These are phyloP conservation scores for Caenorhabditis uteleia DNA, from an alignment of 2,888 invertebrate genomes.

Conservation along the genomic window DNA sequence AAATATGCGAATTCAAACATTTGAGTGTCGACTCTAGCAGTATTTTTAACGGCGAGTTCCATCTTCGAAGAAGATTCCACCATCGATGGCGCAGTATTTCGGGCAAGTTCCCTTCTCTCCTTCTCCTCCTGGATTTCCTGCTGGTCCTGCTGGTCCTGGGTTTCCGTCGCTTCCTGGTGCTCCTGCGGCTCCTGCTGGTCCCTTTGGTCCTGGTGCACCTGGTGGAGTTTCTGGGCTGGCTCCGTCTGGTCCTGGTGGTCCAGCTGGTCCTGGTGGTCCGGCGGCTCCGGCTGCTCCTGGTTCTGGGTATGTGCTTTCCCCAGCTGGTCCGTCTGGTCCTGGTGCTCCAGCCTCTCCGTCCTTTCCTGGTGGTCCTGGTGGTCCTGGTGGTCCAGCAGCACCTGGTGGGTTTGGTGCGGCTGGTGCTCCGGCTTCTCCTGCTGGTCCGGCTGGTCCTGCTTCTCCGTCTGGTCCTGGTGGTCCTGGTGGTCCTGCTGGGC, in stretches of 20 bases:
- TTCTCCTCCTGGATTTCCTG: conserved; percentile 35
- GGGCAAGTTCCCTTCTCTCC: conserved; percentile 49
- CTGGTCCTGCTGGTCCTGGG: conserved; percentile 29
- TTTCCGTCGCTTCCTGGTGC: conserved; percentile 30
- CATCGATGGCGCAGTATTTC: conserved; percentile 28
- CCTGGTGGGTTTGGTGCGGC: conserved; percentile 7
- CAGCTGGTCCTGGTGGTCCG: conserved; percentile 45
- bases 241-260: conserved; percentile 48
- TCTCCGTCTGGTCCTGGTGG: conserved; percentile 42
- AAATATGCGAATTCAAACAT: too few species aligned
- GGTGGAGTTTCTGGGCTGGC: conserved; percentile 6
- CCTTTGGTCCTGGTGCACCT: conserved; percentile 33
- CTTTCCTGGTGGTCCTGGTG: conserved; percentile 17
- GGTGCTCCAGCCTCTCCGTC: conserved; percentile 38
- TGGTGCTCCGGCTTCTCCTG: conserved; percentile 38
- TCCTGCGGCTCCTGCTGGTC: conserved; percentile 36
- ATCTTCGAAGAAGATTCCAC: conserved; percentile 28
- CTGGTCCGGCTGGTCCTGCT: conserved; percentile 41
- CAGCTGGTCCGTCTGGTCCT: conserved; percentile 33
- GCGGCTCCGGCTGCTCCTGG: conserved; percentile 14
- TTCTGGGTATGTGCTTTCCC: conserved; percentile 26
- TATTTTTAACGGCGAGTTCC: conserved; percentile 16
- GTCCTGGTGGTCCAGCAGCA: conserved; percentile 6
- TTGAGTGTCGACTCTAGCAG: too few species aligned
- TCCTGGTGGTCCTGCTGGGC: conserved; percentile 49